Conservation (phyloP, 2,888 invertebrate genomes). For the Xestia xanthographa region DNA sequence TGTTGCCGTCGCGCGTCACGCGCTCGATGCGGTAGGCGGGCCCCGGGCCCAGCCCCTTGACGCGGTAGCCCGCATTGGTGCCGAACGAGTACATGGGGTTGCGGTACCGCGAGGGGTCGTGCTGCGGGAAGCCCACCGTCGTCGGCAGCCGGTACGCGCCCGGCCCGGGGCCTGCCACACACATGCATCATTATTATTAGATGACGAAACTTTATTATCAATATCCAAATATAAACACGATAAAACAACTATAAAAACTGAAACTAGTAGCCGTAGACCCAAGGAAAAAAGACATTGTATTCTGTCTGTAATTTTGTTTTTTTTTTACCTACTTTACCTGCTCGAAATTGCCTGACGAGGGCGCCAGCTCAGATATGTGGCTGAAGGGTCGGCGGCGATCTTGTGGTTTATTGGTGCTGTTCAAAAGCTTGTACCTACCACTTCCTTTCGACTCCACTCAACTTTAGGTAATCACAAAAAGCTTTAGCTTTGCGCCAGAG, state of each 20-base stretch:
- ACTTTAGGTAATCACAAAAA: not conserved
- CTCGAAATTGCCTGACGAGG: not conserved
- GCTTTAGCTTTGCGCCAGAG: not conserved
- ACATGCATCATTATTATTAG: not conserved
- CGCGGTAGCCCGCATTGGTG: slow-evolving; percentile 81
- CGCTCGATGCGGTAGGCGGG: slow-evolving; percentile 86
- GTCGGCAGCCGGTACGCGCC: slow-evolving; percentile 92
- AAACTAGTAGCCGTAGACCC: not conserved
- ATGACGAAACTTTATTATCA: not conserved
- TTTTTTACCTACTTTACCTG: not conserved
- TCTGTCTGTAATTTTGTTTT: not conserved
- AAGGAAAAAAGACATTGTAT: not conserved
- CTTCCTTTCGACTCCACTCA: not conserved
- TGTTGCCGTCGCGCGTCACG: slow-evolving; percentile 81
- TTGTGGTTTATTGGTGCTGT: not conserved
- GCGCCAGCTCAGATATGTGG: not conserved
- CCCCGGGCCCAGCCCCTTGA: slow-evolving; percentile 83
- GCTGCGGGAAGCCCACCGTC: slow-evolving; percentile 90
- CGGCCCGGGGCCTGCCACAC: slow-evolving; percentile 92
- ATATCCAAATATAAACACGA: not conserved
- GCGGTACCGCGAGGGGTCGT: slow-evolving; percentile 91
- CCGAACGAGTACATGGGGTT: slow-evolving; percentile 92
- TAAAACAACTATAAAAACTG: not conserved
- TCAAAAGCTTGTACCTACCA: not conserved
- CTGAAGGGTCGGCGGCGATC: not conserved